Conservation (phyloP, 2,797 vertebrate species). For the Sebastiscus albofasciatus region DNA sequence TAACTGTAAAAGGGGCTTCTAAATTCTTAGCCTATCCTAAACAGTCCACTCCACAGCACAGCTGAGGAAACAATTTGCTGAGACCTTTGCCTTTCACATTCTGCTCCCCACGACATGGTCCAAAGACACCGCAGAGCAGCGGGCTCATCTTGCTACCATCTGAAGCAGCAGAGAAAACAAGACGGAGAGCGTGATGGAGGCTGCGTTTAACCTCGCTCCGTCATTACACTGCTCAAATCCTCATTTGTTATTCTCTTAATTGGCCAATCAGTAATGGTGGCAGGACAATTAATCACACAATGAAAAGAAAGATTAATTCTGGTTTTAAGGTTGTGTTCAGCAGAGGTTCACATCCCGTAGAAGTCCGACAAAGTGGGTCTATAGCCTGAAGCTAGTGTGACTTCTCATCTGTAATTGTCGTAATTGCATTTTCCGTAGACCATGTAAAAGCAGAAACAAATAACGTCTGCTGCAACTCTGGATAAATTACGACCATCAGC, state of each 20-base stretch:
- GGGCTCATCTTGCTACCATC: slow-evolving; percentile 61
- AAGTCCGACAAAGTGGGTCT: slow-evolving; percentile 46
- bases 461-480: slow-evolving; percentile 56
- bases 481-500: slow-evolving; percentile 60
- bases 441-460: slow-evolving; percentile 72
- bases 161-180: slow-evolving; percentile 39
- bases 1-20: slow-evolving; percentile 34
- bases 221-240: slow-evolving; percentile 32
- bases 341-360: slow-evolving; percentile 45
- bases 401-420: slow-evolving; percentile 68
- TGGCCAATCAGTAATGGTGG: slow-evolving; percentile 65
- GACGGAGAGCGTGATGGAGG: slow-evolving; percentile 26
- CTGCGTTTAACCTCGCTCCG: slow-evolving; percentile 25
- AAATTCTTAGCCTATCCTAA: slow-evolving; percentile 46
- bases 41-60: slow-evolving; percentile 55
- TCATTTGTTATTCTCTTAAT: slow-evolving; percentile 67
- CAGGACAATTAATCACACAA: slow-evolving; percentile 64
- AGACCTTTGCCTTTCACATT: slow-evolving; percentile 73
- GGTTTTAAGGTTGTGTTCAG: slow-evolving; percentile 38
- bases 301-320: slow-evolving; percentile 49
- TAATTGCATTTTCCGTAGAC: slow-evolving; percentile 70
- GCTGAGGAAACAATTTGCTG: slow-evolving; percentile 77
- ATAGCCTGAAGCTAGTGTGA: slow-evolving; percentile 54
- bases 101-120: slow-evolving; percentile 52
- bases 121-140: slow-evolving; percentile 51